A percentile compares a stretch with the other conserved stretches of the same genome.
Conservation (phyloP, 2,888 invertebrate genomes). For the Fissipunctia ypsillon region DNA sequence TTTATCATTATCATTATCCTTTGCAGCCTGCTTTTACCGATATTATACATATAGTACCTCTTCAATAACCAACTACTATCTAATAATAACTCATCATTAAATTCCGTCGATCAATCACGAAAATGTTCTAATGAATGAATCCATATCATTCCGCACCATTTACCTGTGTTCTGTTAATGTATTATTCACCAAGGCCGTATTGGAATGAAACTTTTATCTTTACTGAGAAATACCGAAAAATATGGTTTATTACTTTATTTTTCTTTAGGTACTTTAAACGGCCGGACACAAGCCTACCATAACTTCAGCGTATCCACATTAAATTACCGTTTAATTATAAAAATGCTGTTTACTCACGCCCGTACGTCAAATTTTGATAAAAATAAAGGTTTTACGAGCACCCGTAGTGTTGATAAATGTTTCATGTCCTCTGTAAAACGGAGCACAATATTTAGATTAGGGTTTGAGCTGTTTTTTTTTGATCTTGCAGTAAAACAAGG, state of each 20-base stretch:
- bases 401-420: conserved; percentile 31
- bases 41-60: no score
- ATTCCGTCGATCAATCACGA: no score
- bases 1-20: not conserved
- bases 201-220: not conserved
- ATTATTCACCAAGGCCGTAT: not conserved
- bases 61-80: no score
- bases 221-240: not conserved
- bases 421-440: conserved; percentile 42
- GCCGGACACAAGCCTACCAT: not conserved
- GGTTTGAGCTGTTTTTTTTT: not conserved
- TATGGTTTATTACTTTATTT: not conserved
- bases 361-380: conserved; percentile 51
- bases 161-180: no score
- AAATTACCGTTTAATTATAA: conserved; percentile 51
- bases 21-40: not conserved
- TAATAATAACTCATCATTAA: no score
- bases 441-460: conserved; percentile 21
- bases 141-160: no score
- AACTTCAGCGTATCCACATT: conserved; percentile 10
- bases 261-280: not conserved
- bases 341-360: conserved; percentile 42
- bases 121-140: no score
- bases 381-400: conserved; percentile 53
- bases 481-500: not conserved